Conservation (phyloP, 2,797 vertebrate species). For the Dryobates pubescens region DNA sequence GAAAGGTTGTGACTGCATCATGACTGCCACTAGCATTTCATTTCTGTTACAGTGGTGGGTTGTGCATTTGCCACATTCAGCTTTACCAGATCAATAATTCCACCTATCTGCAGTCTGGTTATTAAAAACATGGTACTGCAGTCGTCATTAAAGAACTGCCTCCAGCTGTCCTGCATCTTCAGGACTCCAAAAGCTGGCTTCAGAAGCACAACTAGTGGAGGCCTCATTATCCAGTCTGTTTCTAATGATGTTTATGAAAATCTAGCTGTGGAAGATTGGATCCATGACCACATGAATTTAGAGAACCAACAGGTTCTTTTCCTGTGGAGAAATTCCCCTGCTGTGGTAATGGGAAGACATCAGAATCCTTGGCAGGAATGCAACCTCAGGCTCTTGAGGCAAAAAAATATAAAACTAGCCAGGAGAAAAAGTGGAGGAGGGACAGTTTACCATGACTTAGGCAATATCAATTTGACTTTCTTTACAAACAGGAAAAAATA, state of each 20-base stretch:
- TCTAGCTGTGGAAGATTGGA: slow-evolving; percentile 95
- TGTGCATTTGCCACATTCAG: not conserved
- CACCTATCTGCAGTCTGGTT: not conserved
- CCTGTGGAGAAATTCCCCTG: slow-evolving; percentile 89
- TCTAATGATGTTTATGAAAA: slow-evolving; percentile 90
- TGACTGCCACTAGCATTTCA: not conserved
- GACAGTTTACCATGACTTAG: slow-evolving; percentile 92
- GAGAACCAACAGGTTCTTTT: slow-evolving; percentile 81
- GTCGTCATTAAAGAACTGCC: slow-evolving; percentile 68
- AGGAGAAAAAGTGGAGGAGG: slow-evolving; percentile 93
- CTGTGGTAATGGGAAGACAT: slow-evolving; percentile 93
- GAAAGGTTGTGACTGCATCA: not conserved
- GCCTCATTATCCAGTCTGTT: slow-evolving; percentile 83
- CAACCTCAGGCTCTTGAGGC: slow-evolving; percentile 83
- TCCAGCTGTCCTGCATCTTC: slow-evolving; percentile 39
- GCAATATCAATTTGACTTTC: slow-evolving; percentile 96
- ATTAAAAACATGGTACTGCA: slow-evolving; percentile 63
- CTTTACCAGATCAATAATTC: not conserved
- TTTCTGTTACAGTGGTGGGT: not conserved
- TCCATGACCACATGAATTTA: slow-evolving; percentile 87
- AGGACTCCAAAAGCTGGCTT: slow-evolving; percentile 66
- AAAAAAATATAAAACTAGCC: slow-evolving; percentile 83
- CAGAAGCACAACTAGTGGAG: slow-evolving; percentile 58
- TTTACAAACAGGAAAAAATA: slow-evolving; percentile 89
- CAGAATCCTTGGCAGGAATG: slow-evolving; percentile 97